A percentile compares a stretch with the other conserved stretches of the same genome.
Evolutionary conservation across 2,888 invertebrate genomes (phyloP).

Genomic region (Ophioninae sp.): DNA sequence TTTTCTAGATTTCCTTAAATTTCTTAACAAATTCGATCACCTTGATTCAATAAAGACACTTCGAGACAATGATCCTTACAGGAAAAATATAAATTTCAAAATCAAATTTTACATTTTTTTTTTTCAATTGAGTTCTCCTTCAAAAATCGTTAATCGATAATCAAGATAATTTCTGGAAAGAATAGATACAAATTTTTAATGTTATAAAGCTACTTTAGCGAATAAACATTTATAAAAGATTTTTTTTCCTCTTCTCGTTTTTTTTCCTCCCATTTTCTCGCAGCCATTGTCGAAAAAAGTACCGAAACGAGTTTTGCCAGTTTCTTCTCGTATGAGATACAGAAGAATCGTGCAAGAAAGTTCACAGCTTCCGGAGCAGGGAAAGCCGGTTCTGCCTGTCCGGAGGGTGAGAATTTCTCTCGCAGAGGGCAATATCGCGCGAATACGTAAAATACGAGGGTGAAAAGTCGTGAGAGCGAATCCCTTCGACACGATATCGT

Average conservation of each 20-base stretch:
- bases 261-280: not conserved
- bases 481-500: conserved; percentile 1
- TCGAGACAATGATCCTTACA: too few species aligned
- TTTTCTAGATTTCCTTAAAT: too few species aligned
- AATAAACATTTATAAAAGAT: not conserved
- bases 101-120: too few species aligned
- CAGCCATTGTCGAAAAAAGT: not conserved
- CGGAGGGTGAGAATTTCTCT: conserved; percentile 15
- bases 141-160: too few species aligned
- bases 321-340: conserved; percentile 4
- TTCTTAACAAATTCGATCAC: too few species aligned
- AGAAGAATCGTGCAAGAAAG: conserved; percentile 6
- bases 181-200: not conserved
- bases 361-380: conserved; percentile 38
- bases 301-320: conserved; percentile 36
- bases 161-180: too few species aligned
- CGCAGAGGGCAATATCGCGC: not conserved
- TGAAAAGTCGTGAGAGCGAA: conserved; percentile 61
- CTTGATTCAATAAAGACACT: too few species aligned
- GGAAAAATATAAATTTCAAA: too few species aligned
- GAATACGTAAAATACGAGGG: conserved; percentile 30
- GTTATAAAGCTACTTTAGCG: not conserved
- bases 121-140: too few species aligned
- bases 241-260: too few species aligned
- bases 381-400: conserved; percentile 39